Evolutionary conservation across 2,113 vertebrate species (phyloP).

Genomic region (Pituophis catenifer): DNA sequence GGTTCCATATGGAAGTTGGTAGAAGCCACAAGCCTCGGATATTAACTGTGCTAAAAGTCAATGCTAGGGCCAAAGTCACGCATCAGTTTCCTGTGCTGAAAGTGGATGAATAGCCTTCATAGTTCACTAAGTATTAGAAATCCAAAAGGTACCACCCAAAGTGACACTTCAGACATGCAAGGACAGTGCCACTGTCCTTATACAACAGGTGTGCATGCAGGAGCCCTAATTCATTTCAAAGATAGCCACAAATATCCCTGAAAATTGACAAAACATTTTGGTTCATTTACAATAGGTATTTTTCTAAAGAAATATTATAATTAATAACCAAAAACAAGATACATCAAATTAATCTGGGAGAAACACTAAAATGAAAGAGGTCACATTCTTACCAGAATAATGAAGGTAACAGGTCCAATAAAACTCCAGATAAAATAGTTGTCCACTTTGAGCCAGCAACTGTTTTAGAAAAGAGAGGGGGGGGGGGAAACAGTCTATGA

Average conservation of each 20-base stretch:
- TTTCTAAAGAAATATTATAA: neutral
- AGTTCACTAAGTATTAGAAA: neutral
- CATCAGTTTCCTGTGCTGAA: neutral
- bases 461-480: conserved; percentile 60
- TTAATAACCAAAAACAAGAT: neutral
- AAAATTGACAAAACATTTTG: neutral
- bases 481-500: neutral
- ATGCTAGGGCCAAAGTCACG: neutral
- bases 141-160: neutral
- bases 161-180: neutral
- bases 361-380: neutral
- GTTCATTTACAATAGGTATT: conserved; percentile 2
- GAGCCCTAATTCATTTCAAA: neutral
- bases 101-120: neutral
- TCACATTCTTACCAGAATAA: conserved; percentile 90
- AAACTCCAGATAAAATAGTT: conserved; percentile 99
- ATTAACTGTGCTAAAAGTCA: neutral
- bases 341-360: neutral
- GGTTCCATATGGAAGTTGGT: neutral
- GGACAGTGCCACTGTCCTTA: neutral
- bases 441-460: conserved; percentile 97
- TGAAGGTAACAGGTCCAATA: conserved; percentile 96
- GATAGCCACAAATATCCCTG: neutral
- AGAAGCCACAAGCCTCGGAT: neutral
- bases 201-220: neutral